Base-by-base conservation (phyloP, 1,140 invertebrate genomes). In the Scaptomyza pallida region DNA sequence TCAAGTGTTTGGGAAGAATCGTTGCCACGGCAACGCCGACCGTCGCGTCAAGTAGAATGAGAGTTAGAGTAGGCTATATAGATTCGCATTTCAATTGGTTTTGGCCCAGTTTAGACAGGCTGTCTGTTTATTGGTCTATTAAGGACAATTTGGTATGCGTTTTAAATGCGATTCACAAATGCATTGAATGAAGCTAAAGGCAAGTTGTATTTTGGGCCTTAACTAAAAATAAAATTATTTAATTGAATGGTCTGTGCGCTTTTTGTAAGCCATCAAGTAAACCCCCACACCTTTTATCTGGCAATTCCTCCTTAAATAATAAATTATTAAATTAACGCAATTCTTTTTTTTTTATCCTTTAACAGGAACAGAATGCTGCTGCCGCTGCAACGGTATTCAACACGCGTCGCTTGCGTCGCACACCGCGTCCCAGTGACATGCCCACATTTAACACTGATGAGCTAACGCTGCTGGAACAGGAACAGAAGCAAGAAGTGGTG, bases 391-490 rank as follows among this genome's bases (percentile, higher is more conserved):
- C 26, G 26, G 63, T 73, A 0, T 61, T 59, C 33, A 68, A 57
- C 62, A 50, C 55, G 45, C 81, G 88, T 19, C 88, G 88, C 5
- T 59, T 86, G 40, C 81, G 88, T 1, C 72, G 88, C 17, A 80
- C 88, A 3, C 88, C 89, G 2, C 67, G 78, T 26, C 82, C 82
- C 59, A 69, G 67, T 26, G 82, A 86, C 10, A 72, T 67, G 33
- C 23, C 80, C 10, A 76, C 60, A 6, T 6, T 2, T 15, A 13
- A 15, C 21, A 19, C 40, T 37, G 41, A 63, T 0, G 64, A 60
- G 17, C 52, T 54, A 23, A 40, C 33, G 35, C n/a, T 6, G 52
- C 21, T 23, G 19, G 15, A 51, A 19, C 59, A 17, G 41, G 56
- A 55, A 0, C 26, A 13, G 12, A 59, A 56, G 2, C 15, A 23